Evolutionary conservation across 2,797 vertebrate species (phyloP).

Genomic region (Alcedo atthis): DNA sequence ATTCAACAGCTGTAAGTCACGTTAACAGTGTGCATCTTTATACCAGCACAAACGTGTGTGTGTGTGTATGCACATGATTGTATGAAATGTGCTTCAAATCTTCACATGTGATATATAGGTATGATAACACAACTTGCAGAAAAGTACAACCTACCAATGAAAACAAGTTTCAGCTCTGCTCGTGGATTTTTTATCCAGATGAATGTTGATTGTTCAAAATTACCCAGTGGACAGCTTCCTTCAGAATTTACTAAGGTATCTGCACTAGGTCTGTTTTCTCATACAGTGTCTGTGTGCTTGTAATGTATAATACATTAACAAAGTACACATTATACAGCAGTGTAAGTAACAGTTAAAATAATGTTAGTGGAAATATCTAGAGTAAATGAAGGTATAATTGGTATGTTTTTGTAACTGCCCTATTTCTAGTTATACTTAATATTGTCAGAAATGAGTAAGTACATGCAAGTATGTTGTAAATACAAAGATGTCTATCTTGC

Average conservation of each 20-base stretch:
- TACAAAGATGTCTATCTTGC: background rate
- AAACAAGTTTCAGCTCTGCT: conserved; percentile 92
- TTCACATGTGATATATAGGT: conserved; percentile 72
- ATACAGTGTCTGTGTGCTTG: background rate
- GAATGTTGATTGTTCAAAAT: conserved; percentile 82
- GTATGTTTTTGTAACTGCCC: background rate
- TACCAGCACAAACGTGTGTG: background rate
- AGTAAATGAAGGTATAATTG: background rate
- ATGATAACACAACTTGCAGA: conserved; percentile 90
- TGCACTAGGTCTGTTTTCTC: background rate
- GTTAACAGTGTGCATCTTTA: background rate
- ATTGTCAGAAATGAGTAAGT: background rate
- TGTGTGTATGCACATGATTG: background rate
- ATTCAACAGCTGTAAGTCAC: background rate
- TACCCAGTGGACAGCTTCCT: conserved; percentile 86
- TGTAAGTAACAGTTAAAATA: background rate
- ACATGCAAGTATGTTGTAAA: background rate
- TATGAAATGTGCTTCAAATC: background rate
- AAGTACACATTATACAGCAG: background rate
- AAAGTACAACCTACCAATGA: conserved; percentile 87
- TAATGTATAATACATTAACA: background rate
- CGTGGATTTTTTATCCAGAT: conserved; percentile 97
- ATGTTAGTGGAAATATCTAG: background rate
- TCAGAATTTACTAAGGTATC: conserved; percentile 94
- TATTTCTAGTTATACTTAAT: background rate